These are phyloP conservation scores for Halotydeus destructor DNA, from an alignment of 1,140 invertebrate genomes.

Conservation along the genomic window DNA sequence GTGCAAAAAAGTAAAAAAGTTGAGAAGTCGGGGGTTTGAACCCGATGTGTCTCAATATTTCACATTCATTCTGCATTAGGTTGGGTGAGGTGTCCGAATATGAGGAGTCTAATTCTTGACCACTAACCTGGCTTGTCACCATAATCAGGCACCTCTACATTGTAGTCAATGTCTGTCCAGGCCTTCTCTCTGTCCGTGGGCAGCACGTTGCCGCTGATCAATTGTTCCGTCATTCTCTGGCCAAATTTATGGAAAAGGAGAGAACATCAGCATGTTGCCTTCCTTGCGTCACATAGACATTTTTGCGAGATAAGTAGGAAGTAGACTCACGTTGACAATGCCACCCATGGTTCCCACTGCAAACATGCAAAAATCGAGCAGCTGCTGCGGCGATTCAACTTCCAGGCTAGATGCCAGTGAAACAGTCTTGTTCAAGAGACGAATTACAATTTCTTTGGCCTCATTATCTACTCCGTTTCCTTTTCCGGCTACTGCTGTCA, in stretches of 20 bases:
- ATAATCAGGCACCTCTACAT: conserved; percentile 17
- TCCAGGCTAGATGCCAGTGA: conserved; percentile 17
- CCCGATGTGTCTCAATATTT: no score
- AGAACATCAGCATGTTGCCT: background rate
- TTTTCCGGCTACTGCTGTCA: conserved; percentile 19
- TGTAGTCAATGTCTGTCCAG: conserved; percentile 19
- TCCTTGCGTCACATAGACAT: background rate
- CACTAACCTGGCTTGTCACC: conserved; percentile 12
- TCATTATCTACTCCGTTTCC: conserved; percentile 19
- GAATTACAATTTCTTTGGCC: conserved; percentile 18
- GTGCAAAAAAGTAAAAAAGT: no score
- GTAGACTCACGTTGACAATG: conserved; percentile 19
- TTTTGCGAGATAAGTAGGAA: background rate
- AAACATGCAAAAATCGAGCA: conserved; percentile 19
- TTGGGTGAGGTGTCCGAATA: no score
- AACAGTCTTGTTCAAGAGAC: conserved; percentile 18
- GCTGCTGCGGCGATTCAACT: conserved; percentile 20
- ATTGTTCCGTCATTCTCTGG: conserved; percentile 20
- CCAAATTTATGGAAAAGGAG: background rate
- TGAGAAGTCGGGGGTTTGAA: no score
- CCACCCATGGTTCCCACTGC: conserved; percentile 21
- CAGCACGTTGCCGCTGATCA: conserved; percentile 17
- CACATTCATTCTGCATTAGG: no score
- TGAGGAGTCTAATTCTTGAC: no score
- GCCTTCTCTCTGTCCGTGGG: conserved; percentile 19